Evolutionary conservation across 1,140 invertebrate species (phyloP).

Genomic region (Mercenaria mercenaria): DNA sequence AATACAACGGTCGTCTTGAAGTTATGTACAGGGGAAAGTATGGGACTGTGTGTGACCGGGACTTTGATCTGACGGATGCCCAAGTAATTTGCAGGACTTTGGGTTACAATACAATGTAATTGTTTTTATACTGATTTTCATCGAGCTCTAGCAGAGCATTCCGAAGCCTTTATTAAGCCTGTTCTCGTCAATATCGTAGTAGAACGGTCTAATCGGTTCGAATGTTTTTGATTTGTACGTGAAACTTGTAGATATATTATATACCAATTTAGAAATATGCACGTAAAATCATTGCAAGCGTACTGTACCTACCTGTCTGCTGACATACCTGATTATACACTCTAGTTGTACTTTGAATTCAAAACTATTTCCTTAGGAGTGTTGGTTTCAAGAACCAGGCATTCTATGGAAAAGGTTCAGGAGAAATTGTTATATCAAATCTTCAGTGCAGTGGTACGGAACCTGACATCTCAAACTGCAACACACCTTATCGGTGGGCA

Average conservation of each 20-base stretch:
- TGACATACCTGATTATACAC: too few relatives aligned
- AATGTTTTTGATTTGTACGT: too few relatives aligned
- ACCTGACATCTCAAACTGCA: neutral
- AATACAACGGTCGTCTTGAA: constrained; percentile 67
- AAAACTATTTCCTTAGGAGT: neutral
- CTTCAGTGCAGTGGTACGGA: neutral
- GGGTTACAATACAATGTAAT: constrained; percentile 50
- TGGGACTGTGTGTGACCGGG: constrained; percentile 72
- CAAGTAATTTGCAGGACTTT: constrained; percentile 68
- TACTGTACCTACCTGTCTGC: too few relatives aligned
- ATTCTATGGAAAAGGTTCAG: neutral
- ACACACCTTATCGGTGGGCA: neutral
- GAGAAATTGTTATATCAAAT: neutral
- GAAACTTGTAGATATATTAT: too few relatives aligned
- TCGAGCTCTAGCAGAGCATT: too few relatives aligned
- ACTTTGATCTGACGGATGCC: constrained; percentile 62
- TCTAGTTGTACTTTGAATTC: too few relatives aligned
- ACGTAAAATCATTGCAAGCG: too few relatives aligned
- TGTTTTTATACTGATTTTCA: too few relatives aligned
- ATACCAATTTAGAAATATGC: too few relatives aligned
- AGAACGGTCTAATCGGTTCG: too few relatives aligned
- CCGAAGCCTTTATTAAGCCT: too few relatives aligned
- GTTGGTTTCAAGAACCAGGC: neutral
- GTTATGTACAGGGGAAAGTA: constrained; percentile 60
- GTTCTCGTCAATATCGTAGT: too few relatives aligned